phyloP scores from a whole-genome alignment of 2,113 vertebrate genomes.

The Ginglymostoma cirratum region DNA sequence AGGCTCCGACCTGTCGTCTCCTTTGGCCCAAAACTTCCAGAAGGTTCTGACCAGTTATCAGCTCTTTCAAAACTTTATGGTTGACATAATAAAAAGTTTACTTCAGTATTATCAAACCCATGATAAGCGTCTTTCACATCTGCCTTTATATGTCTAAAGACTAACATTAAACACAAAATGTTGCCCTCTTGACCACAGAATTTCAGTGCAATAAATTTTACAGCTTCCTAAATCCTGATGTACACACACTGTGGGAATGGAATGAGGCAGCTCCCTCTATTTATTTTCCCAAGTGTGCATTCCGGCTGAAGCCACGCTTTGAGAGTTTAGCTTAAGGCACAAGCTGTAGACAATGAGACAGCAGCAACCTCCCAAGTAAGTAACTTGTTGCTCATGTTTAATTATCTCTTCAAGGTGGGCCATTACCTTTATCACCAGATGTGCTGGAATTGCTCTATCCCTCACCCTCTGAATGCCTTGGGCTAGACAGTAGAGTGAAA shows the following conservation, averaged over 20 bases:
- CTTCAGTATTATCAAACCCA: conserved; percentile 63
- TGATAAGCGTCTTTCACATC: conserved; percentile 57
- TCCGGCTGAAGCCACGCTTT: not conserved
- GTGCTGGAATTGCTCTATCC: conserved; percentile 43
- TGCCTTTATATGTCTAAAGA: conserved; percentile 61
- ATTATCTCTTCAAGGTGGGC: conserved; percentile 48
- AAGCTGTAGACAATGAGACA: conserved; percentile 46
- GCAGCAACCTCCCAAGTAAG: conserved; percentile 44
- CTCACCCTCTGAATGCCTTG: not conserved
- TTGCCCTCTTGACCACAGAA: conserved; percentile 59
- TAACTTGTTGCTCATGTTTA: conserved; percentile 42
- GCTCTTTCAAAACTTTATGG: conserved; percentile 61
- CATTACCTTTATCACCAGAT: conserved; percentile 42
- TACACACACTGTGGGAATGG: conserved; percentile 48
- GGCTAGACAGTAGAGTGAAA: not conserved
- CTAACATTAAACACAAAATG: conserved; percentile 65
- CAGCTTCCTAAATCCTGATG: conserved; percentile 55
- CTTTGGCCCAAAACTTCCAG: not conserved
- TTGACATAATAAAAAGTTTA: conserved; percentile 53
- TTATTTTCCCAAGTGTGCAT: not conserved
- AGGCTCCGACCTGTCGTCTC: not conserved
- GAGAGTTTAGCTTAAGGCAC: conserved; percentile 41
- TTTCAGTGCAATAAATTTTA: conserved; percentile 66
- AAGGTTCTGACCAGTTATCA: conserved; percentile 54
- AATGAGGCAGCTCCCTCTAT: conserved; percentile 44